phyloP scores from a whole-genome alignment of 2,113 vertebrate genomes.

The Lasiurus borealis region DNA sequence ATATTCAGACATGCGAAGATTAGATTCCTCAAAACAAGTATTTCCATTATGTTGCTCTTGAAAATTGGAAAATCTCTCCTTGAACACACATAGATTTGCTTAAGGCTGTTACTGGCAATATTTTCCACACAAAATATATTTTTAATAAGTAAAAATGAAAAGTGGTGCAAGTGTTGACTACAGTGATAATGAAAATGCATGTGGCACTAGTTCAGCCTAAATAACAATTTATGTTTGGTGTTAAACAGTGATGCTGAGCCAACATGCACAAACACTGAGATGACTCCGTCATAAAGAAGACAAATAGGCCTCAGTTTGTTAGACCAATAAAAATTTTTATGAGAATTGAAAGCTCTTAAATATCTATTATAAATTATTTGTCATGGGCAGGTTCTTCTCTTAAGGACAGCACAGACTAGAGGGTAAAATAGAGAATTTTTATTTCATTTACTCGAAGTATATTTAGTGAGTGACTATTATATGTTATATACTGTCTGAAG shows the following conservation, averaged over 20 bases:
- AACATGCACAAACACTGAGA: background rate
- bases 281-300: background rate
- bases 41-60: background rate
- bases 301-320: background rate
- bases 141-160: background rate
- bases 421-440: background rate
- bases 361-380: background rate
- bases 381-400: background rate
- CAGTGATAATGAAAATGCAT: background rate
- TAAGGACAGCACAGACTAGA: background rate
- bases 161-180: background rate
- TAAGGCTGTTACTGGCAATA: background rate
- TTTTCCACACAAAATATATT: background rate
- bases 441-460: background rate
- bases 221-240: background rate
- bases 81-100: background rate
- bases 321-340: background rate
- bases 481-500: background rate
- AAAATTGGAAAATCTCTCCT: background rate
- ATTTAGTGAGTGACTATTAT: background rate
- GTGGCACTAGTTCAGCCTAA: background rate
- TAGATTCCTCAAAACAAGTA: background rate
- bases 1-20: background rate
- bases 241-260: background rate
- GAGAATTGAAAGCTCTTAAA: background rate